A percentile compares a stretch with the other conserved stretches of the same genome.
Conservation (phyloP, 2,888 invertebrate species). For the Schrankia costaestrigalis region DNA sequence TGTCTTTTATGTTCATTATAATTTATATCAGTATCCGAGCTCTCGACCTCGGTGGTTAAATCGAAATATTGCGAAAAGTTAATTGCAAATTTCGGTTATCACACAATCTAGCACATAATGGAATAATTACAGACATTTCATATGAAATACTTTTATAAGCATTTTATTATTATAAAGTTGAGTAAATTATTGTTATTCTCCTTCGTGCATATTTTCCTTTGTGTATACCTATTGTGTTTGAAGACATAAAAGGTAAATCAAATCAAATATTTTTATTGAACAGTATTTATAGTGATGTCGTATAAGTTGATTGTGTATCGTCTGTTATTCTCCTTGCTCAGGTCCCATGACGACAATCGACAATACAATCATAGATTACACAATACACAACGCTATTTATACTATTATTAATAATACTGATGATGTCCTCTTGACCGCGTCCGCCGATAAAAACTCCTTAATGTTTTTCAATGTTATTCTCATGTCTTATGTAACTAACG, state of each 20-base stretch:
- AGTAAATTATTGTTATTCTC: too few species aligned
- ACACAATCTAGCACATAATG: too few species aligned
- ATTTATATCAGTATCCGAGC: conserved; percentile 47
- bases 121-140: too few species aligned
- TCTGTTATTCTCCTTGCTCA: conserved; percentile 56
- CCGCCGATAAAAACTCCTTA: too few species aligned
- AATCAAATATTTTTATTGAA: conserved; percentile 36
- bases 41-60: conserved; percentile 30
- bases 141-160: too few species aligned
- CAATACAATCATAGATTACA: conserved; percentile 50
- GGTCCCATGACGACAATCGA: conserved; percentile 37
- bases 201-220: too few species aligned
- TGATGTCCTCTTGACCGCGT: too few species aligned
- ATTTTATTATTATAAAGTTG: too few species aligned
- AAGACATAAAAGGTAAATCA: too few species aligned
- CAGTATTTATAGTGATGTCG: conserved; percentile 32
- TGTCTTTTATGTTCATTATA: conserved; percentile 59
- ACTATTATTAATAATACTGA: conserved; percentile 45
- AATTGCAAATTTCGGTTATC: conserved; percentile 35
- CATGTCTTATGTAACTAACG: too few species aligned
- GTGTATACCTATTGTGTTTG: too few species aligned
- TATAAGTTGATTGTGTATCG: conserved; percentile 43
- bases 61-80: conserved; percentile 41
- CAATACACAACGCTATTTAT: conserved; percentile 56
- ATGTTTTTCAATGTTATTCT: too few species aligned